A percentile compares a stretch with the other conserved stretches of the same genome.
Conservation (phyloP, 2,113 vertebrate species). For the Salvator merianae region DNA sequence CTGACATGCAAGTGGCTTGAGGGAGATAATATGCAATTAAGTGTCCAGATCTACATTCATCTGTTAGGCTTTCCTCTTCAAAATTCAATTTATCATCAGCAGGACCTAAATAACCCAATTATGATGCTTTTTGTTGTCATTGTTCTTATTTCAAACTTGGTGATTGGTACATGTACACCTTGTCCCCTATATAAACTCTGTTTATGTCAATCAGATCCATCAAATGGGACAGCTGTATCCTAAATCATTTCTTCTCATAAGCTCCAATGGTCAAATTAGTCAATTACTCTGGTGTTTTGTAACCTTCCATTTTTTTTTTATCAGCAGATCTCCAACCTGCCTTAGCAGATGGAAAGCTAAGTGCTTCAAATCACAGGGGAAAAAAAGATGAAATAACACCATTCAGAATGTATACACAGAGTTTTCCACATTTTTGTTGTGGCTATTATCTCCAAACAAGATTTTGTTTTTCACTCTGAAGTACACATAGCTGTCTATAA, state of each 20-base stretch:
- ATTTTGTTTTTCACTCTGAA: constrained; percentile 63
- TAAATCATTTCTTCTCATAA: constrained; percentile 57
- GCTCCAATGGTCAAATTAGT: constrained; percentile 51
- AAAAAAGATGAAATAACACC: constrained; percentile 75
- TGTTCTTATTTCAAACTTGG: neutral
- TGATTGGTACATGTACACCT: constrained; percentile 16
- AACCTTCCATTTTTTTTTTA: constrained; percentile 54
- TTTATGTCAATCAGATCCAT: constrained; percentile 5
- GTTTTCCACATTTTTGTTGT: constrained; percentile 53
- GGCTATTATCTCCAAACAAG: constrained; percentile 67
- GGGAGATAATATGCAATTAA: neutral
- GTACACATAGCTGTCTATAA: constrained; percentile 75
- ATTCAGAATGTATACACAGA: constrained; percentile 73
- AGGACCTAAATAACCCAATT: neutral
- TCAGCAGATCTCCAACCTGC: constrained; percentile 44
- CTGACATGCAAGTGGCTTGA: constrained; percentile 39
- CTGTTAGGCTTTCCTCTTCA: neutral
- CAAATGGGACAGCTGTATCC: constrained; percentile 18
- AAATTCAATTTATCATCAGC: neutral
- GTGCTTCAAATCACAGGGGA: constrained; percentile 64
- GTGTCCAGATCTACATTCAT: neutral
- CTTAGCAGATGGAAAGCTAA: constrained; percentile 60
- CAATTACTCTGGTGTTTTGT: constrained; percentile 70
- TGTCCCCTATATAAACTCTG: neutral
- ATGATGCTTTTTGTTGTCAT: neutral